Conservation (phyloP, 35 echinoderm and acorn worm genomes). For the Apostichopus japonicus region DNA sequence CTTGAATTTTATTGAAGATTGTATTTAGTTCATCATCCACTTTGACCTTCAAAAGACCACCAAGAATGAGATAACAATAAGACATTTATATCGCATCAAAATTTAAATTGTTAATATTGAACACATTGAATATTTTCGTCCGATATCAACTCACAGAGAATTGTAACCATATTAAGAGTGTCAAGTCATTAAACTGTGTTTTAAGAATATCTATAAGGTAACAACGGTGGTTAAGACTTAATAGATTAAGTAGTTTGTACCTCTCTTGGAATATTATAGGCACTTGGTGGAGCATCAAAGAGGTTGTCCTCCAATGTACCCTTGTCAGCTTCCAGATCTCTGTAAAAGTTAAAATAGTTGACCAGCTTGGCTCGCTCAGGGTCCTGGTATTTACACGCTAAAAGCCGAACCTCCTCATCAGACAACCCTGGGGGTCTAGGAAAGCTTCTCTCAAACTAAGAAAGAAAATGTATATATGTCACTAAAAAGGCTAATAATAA, state of each 20-base stretch:
- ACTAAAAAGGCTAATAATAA: no score
- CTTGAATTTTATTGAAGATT: constrained; percentile 86
- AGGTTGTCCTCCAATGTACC: constrained; percentile 71
- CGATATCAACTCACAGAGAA: no score
- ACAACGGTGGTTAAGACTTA: neutral
- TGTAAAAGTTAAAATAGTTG: constrained; percentile 96
- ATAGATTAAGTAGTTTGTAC: constrained; percentile 41
- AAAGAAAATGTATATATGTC: neutral
- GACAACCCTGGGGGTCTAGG: constrained; percentile 79
- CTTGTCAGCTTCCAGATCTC: constrained; percentile 84
- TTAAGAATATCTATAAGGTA: no score
- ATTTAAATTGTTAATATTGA: no score
- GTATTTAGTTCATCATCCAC: constrained; percentile 70
- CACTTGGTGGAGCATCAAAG: constrained; percentile 63
- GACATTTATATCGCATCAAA: no score
- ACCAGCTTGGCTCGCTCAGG: constrained; percentile 78
- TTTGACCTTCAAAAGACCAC: constrained; percentile 40
- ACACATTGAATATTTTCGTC: no score
- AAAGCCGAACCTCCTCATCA: constrained; percentile 66
- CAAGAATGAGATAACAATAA: neutral
- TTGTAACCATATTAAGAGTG: no score
- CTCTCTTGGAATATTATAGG: constrained; percentile 92
- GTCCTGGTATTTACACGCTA: constrained; percentile 76
- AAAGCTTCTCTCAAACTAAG: constrained; percentile 91
- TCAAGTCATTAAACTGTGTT: no score